phyloP scores from a whole-genome alignment of 2,113 vertebrate species.

The Craseonycteris thonglongyai region DNA sequence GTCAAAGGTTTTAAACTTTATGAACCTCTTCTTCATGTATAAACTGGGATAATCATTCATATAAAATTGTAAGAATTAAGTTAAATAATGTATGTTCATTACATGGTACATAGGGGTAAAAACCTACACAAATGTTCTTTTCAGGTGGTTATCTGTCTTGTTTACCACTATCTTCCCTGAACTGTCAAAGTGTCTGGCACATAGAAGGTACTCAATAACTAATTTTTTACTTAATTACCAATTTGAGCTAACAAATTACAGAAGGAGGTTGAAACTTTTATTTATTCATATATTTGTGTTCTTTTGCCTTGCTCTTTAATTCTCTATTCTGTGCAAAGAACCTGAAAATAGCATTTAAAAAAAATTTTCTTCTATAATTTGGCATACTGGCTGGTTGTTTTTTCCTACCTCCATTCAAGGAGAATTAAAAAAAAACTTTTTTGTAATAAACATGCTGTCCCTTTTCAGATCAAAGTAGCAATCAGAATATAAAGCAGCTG shows the following conservation, averaged over 20 bases:
- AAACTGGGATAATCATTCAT: neutral
- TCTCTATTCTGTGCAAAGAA: neutral
- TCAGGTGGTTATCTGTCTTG: neutral
- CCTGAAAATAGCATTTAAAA: neutral
- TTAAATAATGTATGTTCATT: neutral
- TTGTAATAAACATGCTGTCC: slow-evolving; percentile 31
- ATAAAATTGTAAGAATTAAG: neutral
- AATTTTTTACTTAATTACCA: neutral
- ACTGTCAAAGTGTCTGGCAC: neutral
- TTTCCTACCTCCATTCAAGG: neutral
- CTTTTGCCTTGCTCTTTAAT: neutral
- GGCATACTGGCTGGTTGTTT: neutral
- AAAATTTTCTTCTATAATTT: neutral
- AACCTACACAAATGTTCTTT: neutral
- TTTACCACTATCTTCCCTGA: neutral
- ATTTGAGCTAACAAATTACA: neutral
- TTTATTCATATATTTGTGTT: neutral
- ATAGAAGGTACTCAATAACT: neutral
- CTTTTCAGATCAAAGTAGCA: slow-evolving; percentile 24
- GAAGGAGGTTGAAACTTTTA: neutral
- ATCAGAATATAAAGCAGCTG: slow-evolving; percentile 42
- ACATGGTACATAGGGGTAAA: neutral
- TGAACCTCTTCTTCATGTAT: neutral
- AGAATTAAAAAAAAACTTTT: slow-evolving; percentile 20
- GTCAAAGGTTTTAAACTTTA: neutral